phyloP scores from a whole-genome alignment of 2,797 vertebrate genomes.

The Eurystomus glaucurus region DNA sequence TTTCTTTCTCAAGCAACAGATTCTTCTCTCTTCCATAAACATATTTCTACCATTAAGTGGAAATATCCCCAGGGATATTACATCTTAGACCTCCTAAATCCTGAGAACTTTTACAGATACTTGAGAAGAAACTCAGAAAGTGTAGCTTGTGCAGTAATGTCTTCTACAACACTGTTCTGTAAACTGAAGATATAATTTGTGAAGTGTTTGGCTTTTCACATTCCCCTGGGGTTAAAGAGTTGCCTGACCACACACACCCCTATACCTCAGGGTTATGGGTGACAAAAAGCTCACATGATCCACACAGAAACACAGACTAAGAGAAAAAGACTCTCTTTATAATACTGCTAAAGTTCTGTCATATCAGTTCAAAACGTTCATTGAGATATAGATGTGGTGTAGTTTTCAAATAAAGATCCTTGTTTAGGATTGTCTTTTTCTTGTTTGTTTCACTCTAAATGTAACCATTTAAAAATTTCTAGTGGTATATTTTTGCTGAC shows the following conservation, averaged over 20 bases:
- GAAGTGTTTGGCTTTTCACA: not conserved
- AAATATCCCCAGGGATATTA: not conserved
- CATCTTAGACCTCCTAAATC: not conserved
- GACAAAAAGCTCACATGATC: not conserved
- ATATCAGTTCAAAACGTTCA: not conserved
- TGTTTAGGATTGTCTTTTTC: fast-evolving
- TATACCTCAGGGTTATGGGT: not conserved
- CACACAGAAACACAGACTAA: not conserved
- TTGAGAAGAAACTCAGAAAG: not conserved
- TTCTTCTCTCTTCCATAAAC: not conserved
- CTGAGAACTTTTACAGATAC: not conserved
- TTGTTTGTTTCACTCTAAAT: not conserved
- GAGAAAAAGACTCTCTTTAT: not conserved
- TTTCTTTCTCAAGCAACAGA: not conserved
- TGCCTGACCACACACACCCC: not conserved
- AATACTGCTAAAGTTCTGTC: not conserved
- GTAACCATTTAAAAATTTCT: not conserved
- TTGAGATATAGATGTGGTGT: not conserved
- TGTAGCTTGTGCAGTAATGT: not conserved
- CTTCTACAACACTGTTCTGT: not conserved
- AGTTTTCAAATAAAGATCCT: not conserved
- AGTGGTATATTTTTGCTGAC: not conserved
- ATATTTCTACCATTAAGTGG: not conserved
- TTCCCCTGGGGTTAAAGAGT: not conserved
- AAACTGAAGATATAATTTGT: not conserved